Evolutionary conservation across 2,888 invertebrate species (phyloP), one percentile per base, ranked within the genome.

Genomic region (Cyclophora albipunctata): DNA sequence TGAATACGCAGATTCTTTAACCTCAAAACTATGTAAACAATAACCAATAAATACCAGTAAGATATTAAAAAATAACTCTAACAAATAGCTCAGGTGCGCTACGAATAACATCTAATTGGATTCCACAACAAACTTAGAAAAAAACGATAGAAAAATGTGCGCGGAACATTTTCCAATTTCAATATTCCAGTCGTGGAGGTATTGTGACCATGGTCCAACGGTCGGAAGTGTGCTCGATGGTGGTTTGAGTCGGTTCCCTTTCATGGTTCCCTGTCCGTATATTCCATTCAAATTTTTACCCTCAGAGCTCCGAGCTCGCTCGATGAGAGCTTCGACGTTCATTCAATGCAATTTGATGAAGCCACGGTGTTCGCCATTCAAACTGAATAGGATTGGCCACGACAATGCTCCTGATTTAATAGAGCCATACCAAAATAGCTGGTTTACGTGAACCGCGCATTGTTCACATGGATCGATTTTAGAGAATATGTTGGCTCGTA

Each of bases 231-330:
- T 67, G 69, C 42, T 35, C 40, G n/a, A 33, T 7, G 45, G 40
- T 47, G 52, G 45, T 50, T 49, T 51, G 47, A 48, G 37, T 63
- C 60, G 57, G 53, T 50, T 63, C 61, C 66, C 66, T 68, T 71
- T 71, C 67, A 74, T 69, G 50, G 60, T 54, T 57, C 62, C 62
- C 67, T 64, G 67, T 71, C 75, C 77, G 71, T 73, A 76, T 78
- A 79, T 79, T 76, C 84, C 78, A 88, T 88, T 87, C 85, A 87
- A 84, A 87, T 87, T 88, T 88, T 88, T 87, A 81, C 84, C 85
- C 87, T 75, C 75, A 71, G 67, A 70, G 37, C 37, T 37, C 66
- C 73, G 69, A 69, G 72, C 68, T 76, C 76, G 79, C 73, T 78
- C 80, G 73, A 82, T 73, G 81, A 85, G 86, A 80, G 78, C 82